Percentiles rank a stretch among this genome's conserved stretches.
Evolutionary conservation across 2,888 invertebrate genomes (phyloP).

Genomic region (Pandemis cinnamomeana): DNA sequence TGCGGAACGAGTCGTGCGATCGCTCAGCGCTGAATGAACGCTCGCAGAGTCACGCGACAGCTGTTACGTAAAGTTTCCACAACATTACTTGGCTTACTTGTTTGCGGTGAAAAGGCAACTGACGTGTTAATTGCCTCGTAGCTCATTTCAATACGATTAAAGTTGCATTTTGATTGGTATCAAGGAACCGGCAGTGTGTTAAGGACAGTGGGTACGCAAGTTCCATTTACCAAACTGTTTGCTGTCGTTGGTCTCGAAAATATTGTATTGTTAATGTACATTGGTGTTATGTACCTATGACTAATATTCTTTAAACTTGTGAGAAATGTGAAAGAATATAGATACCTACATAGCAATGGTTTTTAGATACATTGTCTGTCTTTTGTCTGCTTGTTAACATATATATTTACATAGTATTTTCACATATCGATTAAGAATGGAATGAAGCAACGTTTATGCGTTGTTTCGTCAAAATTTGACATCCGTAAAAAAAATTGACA

Average conservation of each 20-base stretch:
- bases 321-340: no score
- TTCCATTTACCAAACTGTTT: constrained; percentile 23
- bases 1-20: constrained; percentile 44
- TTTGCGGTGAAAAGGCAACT: constrained; percentile 72
- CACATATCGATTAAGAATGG: no score
- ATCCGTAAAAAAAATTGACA: no score
- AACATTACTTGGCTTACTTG: constrained; percentile 68
- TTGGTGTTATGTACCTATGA: no score
- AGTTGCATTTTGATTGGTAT: constrained; percentile 63
- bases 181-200: constrained; percentile 51
- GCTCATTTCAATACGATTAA: constrained; percentile 64
- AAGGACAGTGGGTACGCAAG: constrained; percentile 49
- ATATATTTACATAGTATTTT: no score
- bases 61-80: constrained; percentile 75
- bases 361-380: no score
- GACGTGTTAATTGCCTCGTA: constrained; percentile 77
- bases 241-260: constrained; percentile 18
- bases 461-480: no score
- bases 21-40: constrained; percentile 68
- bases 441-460: no score
- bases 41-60: constrained; percentile 70
- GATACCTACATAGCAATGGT: no score
- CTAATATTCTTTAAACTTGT: no score
- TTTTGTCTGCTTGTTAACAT: no score
- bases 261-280: neutral